Conservation (phyloP, 1,140 invertebrate genomes). For the Oryzaephilus surinamensis region DNA sequence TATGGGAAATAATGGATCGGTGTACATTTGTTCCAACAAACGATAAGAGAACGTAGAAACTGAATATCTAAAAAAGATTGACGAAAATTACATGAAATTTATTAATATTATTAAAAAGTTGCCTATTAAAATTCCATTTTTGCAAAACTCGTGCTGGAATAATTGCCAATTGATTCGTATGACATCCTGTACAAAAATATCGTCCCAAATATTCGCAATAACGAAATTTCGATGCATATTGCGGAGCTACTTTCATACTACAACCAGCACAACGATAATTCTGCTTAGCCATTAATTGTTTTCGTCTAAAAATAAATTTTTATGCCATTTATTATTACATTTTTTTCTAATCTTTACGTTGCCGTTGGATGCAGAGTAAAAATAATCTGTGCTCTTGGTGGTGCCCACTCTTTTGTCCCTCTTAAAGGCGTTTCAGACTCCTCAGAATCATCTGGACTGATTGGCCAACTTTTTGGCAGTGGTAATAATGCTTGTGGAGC, state of each 20-base stretch:
- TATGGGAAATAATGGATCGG: constrained; percentile 70
- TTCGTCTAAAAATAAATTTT: constrained; percentile 49
- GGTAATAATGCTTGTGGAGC: constrained; percentile 68
- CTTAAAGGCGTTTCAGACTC: constrained; percentile 46
- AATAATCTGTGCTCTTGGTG: constrained; percentile 74
- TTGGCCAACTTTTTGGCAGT: constrained; percentile 57
- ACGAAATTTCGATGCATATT: constrained; percentile 59
- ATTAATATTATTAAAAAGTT: too few species aligned
- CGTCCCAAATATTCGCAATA: constrained; percentile 81
- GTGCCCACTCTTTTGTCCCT: constrained; percentile 75
- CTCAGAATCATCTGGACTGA: constrained; percentile 47
- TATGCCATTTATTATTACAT: too few species aligned
- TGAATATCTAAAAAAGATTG: constrained; percentile 46
- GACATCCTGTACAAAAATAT: constrained; percentile 84
- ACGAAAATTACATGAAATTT: too few species aligned
- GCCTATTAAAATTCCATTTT: constrained; percentile 62
- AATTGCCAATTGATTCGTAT: constrained; percentile 60
- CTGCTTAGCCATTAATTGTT: constrained; percentile 59
- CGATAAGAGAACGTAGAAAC: constrained; percentile 75
- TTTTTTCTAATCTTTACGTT: constrained; percentile 42
- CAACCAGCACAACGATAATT: constrained; percentile 78
- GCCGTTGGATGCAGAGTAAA: constrained; percentile 63
- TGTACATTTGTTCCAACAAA: constrained; percentile 63
- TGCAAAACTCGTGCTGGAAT: constrained; percentile 70
- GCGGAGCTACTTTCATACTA: constrained; percentile 64